phyloP scores from a whole-genome alignment of 2,888 invertebrate species.

The Sipunculus nudus region DNA sequence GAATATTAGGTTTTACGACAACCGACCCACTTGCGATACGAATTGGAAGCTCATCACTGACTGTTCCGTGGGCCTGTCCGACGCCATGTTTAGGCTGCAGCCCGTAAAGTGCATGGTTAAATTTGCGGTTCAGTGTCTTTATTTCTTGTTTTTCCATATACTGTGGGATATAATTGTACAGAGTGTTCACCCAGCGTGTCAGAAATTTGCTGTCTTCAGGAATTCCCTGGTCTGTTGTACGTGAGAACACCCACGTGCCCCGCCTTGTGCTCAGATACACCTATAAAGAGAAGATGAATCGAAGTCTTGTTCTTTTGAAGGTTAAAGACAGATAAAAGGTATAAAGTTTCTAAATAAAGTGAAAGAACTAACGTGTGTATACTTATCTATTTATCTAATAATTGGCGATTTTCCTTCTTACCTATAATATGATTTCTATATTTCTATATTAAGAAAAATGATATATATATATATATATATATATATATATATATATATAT shows the following conservation, averaged over 20 bases:
- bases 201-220: slow-evolving; percentile 50
- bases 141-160: slow-evolving; percentile 32
- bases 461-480: too few species aligned
- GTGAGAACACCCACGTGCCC: slow-evolving; percentile 66
- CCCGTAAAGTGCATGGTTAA: slow-evolving; percentile 65
- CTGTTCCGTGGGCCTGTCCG: slow-evolving; percentile 65
- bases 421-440: too few species aligned
- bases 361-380: too few species aligned
- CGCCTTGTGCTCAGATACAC: slow-evolving; percentile 67
- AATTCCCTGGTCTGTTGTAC: slow-evolving; percentile 51
- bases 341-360: too few species aligned
- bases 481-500: too few species aligned
- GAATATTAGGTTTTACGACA: slow-evolving; percentile 56
- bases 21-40: slow-evolving; percentile 62
- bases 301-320: too few species aligned
- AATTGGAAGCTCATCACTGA: slow-evolving; percentile 67
- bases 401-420: too few species aligned
- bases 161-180: slow-evolving; percentile 7
- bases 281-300: too few species aligned
- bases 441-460: too few species aligned
- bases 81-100: slow-evolving; percentile 65
- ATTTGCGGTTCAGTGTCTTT: slow-evolving; percentile 52
- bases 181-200: background rate
- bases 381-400: too few species aligned
- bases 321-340: too few species aligned